Evolutionary conservation across 2,888 invertebrate species (phyloP), one percentile per base, ranked within the genome.

Genomic region (Diarsia rubi): DNA sequence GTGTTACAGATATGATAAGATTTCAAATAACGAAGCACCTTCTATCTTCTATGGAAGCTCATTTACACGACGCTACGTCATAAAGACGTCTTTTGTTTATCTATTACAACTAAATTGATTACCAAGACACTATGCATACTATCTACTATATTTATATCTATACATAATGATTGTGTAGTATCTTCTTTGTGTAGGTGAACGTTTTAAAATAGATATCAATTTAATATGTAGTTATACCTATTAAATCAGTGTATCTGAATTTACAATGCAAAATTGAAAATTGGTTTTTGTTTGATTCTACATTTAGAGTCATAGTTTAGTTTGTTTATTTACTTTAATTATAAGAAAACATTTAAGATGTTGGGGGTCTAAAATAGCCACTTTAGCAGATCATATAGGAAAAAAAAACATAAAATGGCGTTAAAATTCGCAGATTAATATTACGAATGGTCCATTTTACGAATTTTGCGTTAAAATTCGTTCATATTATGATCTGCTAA

Each of bases 71-170:
- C 0, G n/a, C n/a, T 8, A 37, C 49, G 72, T 73, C 73, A 49
- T 11, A 44, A 24, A 72, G 24, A 60, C 52, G 44, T 52, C 31
- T 52, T 31, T 16, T 60, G 52, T 72, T 73, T 73, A 31, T 73
- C 60, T 45, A 31, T 73, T 72, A 31, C 31, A 62, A 72, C 11
- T 24, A 45, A 24, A 45, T 52, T 52, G 52, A 62, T 52, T 45
- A 62, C 11, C 16, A 12, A 72, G 21, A 63, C 21, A 47, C 42
- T 27, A 49, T 16, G 42, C 66, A 52, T 14, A 14, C 6, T 42
- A 49, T 9, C 8, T 47, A 16, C 16, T 60, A 42, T 19, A 27
- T 37, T 21, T 21, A 31, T 54, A 66, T 45, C 21, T 24, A 37
- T 24, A 47, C 31, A 37, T 31, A 16, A 68, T 47, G 47, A 60